Evolutionary conservation across 2,797 vertebrate genomes (phyloP), one percentile per base, ranked within the genome.

Genomic region (Helostoma temminkii): DNA sequence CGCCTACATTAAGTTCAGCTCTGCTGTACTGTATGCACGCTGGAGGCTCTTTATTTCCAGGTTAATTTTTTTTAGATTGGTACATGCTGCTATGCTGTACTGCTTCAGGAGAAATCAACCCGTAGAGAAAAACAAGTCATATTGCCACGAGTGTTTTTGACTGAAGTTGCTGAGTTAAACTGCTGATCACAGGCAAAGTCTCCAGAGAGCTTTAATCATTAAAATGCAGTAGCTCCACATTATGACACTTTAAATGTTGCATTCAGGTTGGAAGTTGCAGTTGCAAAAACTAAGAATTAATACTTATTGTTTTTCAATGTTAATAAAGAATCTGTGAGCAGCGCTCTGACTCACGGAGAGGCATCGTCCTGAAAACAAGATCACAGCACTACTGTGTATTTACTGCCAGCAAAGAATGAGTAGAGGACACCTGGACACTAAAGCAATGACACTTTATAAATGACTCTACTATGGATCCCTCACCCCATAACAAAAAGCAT

Each of bases 11-110:
- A 46, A 7, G 45, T 25, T 64, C 49, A 43, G 46, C 63, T 58
- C 50, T 2, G 54, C n/a, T 36, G 41, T 4, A 41, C 18, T 36
- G 41, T 32, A 22, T 67, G 28, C 14, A 18, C 2, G 73, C 68
- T 52, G 26, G 9, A 70, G 67, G 67, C 36, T 25, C 28, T 70
- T 26, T 43, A 37, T 56, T 63, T 71, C 46, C 62, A 72, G 66
- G 22, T 69, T 66, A 16, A 73, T 66, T 66, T 8, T 6, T 41
- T 62, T 42, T 28, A 14, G 37, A 56, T 28, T 28, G 22, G 42
- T 60, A 61, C 37, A 18, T 9, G 43, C 54, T 19, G 41, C 53
- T 56, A 0, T 42, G 53, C 26, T 49, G 54, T 50, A 16, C 1
- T n/a, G 30, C 71, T 70, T 39, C 63, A 45, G 68, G 59, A 52